phyloP scores from a whole-genome alignment of 2,113 vertebrate genomes.

The Craseonycteris thonglongyai region DNA sequence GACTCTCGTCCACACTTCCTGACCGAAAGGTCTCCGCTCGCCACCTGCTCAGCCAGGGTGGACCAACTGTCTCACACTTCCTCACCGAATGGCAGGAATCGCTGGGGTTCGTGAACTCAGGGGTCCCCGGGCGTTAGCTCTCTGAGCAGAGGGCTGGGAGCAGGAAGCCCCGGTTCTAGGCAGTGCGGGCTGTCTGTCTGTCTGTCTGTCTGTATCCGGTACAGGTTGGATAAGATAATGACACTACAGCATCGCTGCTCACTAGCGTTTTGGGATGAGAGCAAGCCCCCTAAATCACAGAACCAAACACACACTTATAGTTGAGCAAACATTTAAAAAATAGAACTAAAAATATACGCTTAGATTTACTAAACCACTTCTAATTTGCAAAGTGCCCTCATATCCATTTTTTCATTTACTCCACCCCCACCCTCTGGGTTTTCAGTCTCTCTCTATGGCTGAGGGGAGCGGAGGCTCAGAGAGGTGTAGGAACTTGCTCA shows the following conservation, averaged over 20 bases:
- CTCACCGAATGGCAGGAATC: not conserved
- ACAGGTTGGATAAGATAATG: not conserved
- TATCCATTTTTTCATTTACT: not conserved
- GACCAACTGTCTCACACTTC: not conserved
- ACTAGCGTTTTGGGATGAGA: not conserved
- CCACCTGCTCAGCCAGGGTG: accelerated
- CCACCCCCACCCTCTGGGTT: not conserved
- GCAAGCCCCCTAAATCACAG: not conserved
- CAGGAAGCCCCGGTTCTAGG: not conserved
- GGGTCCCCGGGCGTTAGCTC: not conserved
- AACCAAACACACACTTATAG: not conserved
- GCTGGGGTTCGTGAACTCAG: accelerated
- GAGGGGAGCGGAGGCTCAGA: not conserved
- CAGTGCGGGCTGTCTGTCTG: not conserved
- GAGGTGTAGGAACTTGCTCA: not conserved
- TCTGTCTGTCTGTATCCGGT: not conserved
- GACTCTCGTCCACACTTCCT: accelerated
- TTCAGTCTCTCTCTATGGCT: not conserved
- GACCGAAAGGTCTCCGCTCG: not conserved
- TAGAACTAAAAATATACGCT: not conserved
- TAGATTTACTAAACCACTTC: not conserved
- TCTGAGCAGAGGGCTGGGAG: not conserved
- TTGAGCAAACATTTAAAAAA: not conserved
- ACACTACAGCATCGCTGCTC: not conserved
- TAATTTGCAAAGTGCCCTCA: not conserved